Percentiles rank a stretch among this genome's conserved stretches.
Conservation (phyloP, 2,888 invertebrate species). For the Parapristionchus giblindavisi region DNA sequence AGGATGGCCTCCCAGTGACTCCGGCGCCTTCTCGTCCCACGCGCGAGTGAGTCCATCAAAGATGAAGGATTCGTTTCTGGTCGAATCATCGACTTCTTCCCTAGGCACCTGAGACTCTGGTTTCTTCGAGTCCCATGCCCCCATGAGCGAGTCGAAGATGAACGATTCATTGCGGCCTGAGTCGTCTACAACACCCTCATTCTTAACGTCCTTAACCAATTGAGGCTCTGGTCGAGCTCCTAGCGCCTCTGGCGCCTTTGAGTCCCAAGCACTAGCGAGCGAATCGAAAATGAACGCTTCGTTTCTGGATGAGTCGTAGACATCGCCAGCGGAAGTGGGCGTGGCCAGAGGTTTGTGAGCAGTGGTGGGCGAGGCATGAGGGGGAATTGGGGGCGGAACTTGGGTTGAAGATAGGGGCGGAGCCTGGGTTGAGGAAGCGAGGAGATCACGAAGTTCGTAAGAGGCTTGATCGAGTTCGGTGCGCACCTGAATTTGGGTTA, state of each 20-base stretch:
- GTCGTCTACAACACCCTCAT: neutral
- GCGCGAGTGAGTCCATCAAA: too few relatives aligned
- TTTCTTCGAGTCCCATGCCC: too few relatives aligned
- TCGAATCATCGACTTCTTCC: too few relatives aligned
- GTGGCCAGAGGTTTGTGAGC: neutral
- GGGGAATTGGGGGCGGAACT: constrained; percentile 3
- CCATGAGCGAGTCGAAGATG: neutral
- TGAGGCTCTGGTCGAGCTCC: too few relatives aligned
- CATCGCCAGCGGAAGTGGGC: neutral
- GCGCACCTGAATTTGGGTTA: too few relatives aligned
- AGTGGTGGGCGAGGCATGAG: neutral
- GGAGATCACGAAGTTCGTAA: constrained; percentile 20
- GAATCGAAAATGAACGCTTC: neutral
- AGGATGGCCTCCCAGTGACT: too few relatives aligned
- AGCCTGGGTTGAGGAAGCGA: neutral
- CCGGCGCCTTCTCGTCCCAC: too few relatives aligned
- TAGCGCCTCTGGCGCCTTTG: too few relatives aligned
- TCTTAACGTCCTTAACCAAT: neutral
- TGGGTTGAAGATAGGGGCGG: too few relatives aligned
- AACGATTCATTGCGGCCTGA: neutral
- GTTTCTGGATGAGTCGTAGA: neutral
- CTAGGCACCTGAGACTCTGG: too few relatives aligned
- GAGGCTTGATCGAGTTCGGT: constrained; percentile 8
- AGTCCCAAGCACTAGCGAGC: too few relatives aligned
- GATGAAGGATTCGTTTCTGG: too few relatives aligned